These are phyloP conservation scores for Euthynnus affinis DNA, from an alignment of 2,797 vertebrate species.

Conservation along the genomic window DNA sequence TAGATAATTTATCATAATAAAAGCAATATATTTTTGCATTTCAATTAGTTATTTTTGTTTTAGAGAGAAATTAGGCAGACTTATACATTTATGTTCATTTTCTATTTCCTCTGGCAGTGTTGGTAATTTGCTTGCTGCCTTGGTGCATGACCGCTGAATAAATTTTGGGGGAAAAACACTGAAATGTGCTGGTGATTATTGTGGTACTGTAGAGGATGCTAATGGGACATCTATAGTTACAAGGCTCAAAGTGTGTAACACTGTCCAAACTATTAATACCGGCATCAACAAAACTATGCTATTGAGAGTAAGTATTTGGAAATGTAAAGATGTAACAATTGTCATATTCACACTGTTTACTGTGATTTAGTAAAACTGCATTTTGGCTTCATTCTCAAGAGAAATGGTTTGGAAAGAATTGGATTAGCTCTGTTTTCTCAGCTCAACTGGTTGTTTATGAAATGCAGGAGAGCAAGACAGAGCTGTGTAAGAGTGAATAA, in stretches of 20 bases:
- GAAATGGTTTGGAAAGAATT: neutral
- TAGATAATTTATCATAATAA: conserved; percentile 36
- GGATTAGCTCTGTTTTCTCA: neutral
- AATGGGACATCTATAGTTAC: conserved; percentile 47
- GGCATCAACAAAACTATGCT: neutral
- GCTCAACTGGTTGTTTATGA: neutral
- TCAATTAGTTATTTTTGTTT: conserved; percentile 36
- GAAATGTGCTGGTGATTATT: conserved; percentile 52
- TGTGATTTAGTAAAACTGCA: neutral
- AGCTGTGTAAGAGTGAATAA: neutral
- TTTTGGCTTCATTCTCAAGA: neutral
- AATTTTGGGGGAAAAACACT: neutral
- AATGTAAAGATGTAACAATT: neutral
- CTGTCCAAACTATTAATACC: conserved; percentile 7
- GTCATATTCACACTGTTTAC: conserved; percentile 5
- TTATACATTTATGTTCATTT: conserved; percentile 40
- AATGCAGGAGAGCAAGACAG: neutral
- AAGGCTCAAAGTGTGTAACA: conserved; percentile 9
- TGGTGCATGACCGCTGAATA: conserved; percentile 14
- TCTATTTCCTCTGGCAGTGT: conserved; percentile 28
- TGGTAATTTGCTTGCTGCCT: conserved; percentile 49
- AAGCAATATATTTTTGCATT: conserved; percentile 26
- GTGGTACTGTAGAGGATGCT: conserved; percentile 4
- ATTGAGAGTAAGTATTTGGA: conserved; percentile 2
- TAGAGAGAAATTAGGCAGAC: conserved; percentile 36